A percentile compares a stretch with the other conserved stretches of the same genome.
Evolutionary conservation across 2,113 vertebrate species (phyloP).

Genomic region (Orthonyx spaldingii): DNA sequence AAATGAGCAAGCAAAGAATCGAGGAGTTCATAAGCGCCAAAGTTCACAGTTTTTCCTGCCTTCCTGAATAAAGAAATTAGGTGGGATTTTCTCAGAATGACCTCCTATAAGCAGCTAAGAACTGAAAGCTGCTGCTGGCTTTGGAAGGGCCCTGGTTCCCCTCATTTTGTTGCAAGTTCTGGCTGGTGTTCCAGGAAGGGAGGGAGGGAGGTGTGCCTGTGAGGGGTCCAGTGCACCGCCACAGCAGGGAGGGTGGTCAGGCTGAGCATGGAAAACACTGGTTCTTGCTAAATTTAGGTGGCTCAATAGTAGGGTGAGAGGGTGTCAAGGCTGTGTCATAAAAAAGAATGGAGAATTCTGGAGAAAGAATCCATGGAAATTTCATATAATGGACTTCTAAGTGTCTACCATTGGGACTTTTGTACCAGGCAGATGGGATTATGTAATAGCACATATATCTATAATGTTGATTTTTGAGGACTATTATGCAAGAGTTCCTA

Average conservation of each 20-base stretch:
- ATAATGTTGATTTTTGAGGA: not conserved
- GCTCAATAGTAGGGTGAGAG: not conserved
- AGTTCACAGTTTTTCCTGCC: not conserved
- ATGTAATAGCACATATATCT: too few species aligned
- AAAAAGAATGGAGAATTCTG: not conserved
- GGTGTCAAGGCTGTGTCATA: not conserved
- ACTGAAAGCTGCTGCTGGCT: not conserved
- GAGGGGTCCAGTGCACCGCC: not conserved
- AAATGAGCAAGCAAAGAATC: not conserved
- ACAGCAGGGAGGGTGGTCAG: not conserved
- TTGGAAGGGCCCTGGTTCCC: not conserved
- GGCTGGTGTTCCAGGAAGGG: not conserved
- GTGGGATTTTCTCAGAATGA: not conserved
- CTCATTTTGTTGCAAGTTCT: not conserved
- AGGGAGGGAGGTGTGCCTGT: not conserved
- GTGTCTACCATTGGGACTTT: not conserved
- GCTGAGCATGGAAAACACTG: not conserved
- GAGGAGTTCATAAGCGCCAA: not conserved
- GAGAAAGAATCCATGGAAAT: not conserved
- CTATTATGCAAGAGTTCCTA: not conserved
- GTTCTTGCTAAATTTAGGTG: not conserved
- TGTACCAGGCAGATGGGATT: not conserved
- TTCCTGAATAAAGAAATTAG: not conserved
- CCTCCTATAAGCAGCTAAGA: not conserved
- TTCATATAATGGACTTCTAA: not conserved